These are phyloP conservation scores for Trachymyrmex cornetzi DNA, from an alignment of 1,140 invertebrate genomes.

Conservation along the genomic window DNA sequence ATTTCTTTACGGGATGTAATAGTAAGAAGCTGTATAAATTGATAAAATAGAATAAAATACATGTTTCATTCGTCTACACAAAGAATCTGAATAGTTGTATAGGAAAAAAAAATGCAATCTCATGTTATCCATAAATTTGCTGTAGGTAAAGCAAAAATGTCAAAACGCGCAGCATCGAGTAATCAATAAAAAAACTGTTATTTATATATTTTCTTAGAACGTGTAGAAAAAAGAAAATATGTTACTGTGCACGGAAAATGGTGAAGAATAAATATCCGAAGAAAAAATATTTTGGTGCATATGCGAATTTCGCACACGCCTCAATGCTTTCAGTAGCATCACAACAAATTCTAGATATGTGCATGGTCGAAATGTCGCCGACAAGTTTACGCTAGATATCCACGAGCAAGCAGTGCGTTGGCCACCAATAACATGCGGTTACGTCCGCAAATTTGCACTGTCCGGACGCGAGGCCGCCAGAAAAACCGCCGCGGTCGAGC, in stretches of 20 bases:
- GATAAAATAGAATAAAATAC: not conserved
- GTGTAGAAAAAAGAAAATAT: not conserved
- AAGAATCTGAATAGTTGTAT: not conserved
- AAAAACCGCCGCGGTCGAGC: conserved; percentile 56
- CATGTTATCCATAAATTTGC: not conserved
- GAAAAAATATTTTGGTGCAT: not conserved
- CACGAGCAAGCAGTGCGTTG: not conserved
- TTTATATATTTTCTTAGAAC: not conserved
- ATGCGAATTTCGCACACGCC: not conserved
- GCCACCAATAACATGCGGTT: conserved; percentile 56
- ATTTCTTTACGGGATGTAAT: not conserved
- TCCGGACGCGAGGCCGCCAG: conserved; percentile 47
- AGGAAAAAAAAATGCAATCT: not conserved
- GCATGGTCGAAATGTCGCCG: conserved; percentile 5
- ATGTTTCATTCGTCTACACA: not conserved
- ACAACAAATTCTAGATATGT: conserved; percentile 20
- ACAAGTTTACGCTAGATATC: conserved; percentile 45
- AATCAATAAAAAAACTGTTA: not conserved
- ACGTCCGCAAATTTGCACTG: conserved; percentile 57
- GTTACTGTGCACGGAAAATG: not conserved
- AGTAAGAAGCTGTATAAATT: conserved; percentile 15
- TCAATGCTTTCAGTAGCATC: not conserved
- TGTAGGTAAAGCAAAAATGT: not conserved
- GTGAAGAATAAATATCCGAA: conserved; percentile 14
- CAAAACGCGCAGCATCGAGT: not conserved